A percentile compares a stretch with the other conserved stretches of the same genome.
phyloP scores from a whole-genome alignment of 2,888 invertebrate species.

The Electrophaes corylata region DNA sequence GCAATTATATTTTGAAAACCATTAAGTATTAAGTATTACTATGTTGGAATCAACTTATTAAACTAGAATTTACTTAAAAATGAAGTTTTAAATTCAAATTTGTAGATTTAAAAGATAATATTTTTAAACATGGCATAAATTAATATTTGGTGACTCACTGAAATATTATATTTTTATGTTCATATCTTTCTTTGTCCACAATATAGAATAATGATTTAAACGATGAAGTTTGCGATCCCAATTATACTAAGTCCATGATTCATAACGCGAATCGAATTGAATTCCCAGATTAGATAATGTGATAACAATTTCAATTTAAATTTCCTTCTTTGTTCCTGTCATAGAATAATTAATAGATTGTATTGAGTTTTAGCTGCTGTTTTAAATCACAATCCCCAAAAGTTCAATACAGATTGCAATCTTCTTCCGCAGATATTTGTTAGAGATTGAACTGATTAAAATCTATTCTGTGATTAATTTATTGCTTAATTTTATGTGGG shows the following conservation, averaged over 20 bases:
- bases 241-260: slow-evolving; percentile 63
- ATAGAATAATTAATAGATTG: slow-evolving; percentile 1
- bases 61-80: too few relatives aligned
- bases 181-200: too few relatives aligned
- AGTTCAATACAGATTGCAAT: slow-evolving; percentile 46
- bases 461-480: slow-evolving; percentile 46
- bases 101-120: too few relatives aligned
- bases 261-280: slow-evolving; percentile 31
- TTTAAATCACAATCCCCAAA: slow-evolving; percentile 72
- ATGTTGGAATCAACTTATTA: too few relatives aligned
- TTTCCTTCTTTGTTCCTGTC: slow-evolving; percentile 50
- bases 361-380: slow-evolving; percentile 51
- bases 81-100: too few relatives aligned
- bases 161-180: too few relatives aligned
- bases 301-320: slow-evolving; percentile 47
- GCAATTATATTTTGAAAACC: too few relatives aligned
- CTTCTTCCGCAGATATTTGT: slow-evolving; percentile 57
- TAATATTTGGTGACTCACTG: too few relatives aligned
- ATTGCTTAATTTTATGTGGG: slow-evolving; percentile 26
- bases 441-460: slow-evolving; percentile 60
- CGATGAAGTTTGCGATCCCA: slow-evolving; percentile 68
- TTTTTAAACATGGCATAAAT: too few relatives aligned
- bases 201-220: slow-evolving; percentile 8
- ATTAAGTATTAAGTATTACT: too few relatives aligned
- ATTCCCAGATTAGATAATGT: slow-evolving; percentile 34